phyloP scores from a whole-genome alignment of 2,888 invertebrate species.

The Watsonalla binaria region DNA sequence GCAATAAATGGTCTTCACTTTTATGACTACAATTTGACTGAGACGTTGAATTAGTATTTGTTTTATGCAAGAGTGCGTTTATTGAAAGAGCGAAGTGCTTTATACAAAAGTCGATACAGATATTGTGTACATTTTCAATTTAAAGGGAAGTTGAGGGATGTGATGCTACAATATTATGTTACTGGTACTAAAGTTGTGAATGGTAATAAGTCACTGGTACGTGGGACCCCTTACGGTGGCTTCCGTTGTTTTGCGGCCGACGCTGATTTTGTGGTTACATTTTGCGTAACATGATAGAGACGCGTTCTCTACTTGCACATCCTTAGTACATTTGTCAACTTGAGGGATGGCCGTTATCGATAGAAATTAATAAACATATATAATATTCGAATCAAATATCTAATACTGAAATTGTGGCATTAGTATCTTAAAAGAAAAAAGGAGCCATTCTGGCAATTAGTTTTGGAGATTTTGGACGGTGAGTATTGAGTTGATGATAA shows the following conservation, averaged over 20 bases:
- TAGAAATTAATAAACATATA: conserved; percentile 5
- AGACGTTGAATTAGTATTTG: conserved; percentile 67
- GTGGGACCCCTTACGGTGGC: conserved; percentile 61
- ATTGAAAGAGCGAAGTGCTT: conserved; percentile 29
- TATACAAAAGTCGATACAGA: conserved; percentile 22
- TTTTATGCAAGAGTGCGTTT: conserved; percentile 68
- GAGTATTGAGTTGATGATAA: too few species aligned
- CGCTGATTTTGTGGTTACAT: conserved; percentile 75
- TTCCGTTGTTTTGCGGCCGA: conserved; percentile 72
- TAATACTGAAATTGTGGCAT: too few species aligned
- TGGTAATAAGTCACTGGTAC: conserved; percentile 38
- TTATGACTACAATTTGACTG: conserved; percentile 71
- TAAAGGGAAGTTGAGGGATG: conserved; percentile 13
- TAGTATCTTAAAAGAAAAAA: too few species aligned
- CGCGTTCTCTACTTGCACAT: conserved; percentile 54
- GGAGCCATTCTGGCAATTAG: too few species aligned
- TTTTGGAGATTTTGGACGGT: too few species aligned
- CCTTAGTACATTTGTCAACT: conserved; percentile 39
- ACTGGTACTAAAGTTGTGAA: conserved; percentile 5
- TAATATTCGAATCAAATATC: too few species aligned
- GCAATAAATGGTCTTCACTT: conserved; percentile 72
- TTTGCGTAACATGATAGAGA: conserved; percentile 76
- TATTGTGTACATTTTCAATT: conserved; percentile 5
- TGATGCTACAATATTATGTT: conserved; percentile 20
- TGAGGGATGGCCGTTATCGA: conserved; percentile 36